Base-by-base conservation (phyloP, 2,888 invertebrate species). In the Abrostola tripartita region DNA sequence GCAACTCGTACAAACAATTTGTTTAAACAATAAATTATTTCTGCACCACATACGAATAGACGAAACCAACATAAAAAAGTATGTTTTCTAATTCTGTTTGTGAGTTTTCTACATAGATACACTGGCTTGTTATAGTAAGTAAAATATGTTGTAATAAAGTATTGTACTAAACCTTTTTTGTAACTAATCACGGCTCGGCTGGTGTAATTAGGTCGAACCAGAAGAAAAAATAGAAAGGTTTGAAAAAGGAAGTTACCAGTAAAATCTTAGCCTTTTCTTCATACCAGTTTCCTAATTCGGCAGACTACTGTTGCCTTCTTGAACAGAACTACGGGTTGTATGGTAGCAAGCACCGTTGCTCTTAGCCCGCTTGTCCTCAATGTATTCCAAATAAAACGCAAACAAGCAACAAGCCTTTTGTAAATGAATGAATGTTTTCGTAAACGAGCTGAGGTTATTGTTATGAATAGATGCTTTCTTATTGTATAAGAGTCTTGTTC, bases 231-330 rank as follows among this genome's bases (percentile, higher is more conserved):
- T 47, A 47, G 7, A 9, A 7, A 14, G 24, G 44, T 44, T 24
- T 44, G 5, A 47, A 47, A 47, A 14, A 24, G 6, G 14, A 42
- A 11, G 1, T 14, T 14, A 7, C 5, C 8, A 14, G 7, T 24
- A 14, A 24, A 24, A 24, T 9, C 14, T 47, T 24, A 47, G 10
- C 10, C 44, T 87, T 79, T 77, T 85, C 83, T 82, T 84, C 85
- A 88, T 88, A 86, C 84, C 84, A 78, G 64, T 68, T 78, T 83
- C 86, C 88, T 83, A 88, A 86, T 91, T 91, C 88, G 89, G 71
- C 81, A 71, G 81, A 73, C 85, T 78, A 82, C 80, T 81, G 82
- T 85, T 89, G 90, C 89, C 90, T 91, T 91, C 91, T 91, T 86
- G 83, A 81, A 86, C 80, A 81, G 82, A 85, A 85, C 83, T 83